phyloP scores from a whole-genome alignment of 1,140 invertebrate genomes.

The Aphaenogaster floridana region DNA sequence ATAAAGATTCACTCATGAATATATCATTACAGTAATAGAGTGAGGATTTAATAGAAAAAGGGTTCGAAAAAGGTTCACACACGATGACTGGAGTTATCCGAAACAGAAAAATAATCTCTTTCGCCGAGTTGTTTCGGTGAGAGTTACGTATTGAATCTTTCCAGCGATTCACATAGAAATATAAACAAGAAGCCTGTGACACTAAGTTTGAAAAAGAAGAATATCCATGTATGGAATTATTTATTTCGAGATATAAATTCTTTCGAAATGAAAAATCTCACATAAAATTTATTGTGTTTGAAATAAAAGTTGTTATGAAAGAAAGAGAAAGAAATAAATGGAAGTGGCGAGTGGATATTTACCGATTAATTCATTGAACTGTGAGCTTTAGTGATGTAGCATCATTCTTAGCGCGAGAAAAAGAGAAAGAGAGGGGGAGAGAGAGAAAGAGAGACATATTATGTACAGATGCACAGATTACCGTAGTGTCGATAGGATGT shows the following conservation, averaged over 20 bases:
- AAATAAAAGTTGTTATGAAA: not conserved
- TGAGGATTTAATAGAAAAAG: not conserved
- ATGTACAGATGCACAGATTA: slow-evolving; percentile 75
- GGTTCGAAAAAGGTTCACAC: not conserved
- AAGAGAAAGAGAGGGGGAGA: not conserved
- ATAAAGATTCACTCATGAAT: not conserved
- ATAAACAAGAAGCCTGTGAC: not conserved
- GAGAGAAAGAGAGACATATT: slow-evolving; percentile 6
- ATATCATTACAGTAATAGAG: not conserved
- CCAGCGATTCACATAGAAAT: not conserved
- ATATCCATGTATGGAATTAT: not conserved
- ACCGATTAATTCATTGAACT: not conserved
- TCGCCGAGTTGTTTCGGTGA: not conserved
- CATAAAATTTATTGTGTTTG: not conserved
- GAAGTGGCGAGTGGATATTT: not conserved
- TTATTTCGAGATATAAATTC: not conserved
- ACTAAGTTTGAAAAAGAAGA: not conserved
- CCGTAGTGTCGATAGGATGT: slow-evolving; percentile 79
- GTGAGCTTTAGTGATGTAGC: not conserved
- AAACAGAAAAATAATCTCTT: not conserved
- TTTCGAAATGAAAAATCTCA: not conserved
- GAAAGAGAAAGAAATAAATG: not conserved
- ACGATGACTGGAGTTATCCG: not conserved
- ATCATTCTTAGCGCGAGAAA: not conserved
- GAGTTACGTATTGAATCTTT: not conserved